These are phyloP conservation scores for Heliangelus exortis DNA, from an alignment of 2,797 vertebrate genomes.

Conservation along the genomic window DNA sequence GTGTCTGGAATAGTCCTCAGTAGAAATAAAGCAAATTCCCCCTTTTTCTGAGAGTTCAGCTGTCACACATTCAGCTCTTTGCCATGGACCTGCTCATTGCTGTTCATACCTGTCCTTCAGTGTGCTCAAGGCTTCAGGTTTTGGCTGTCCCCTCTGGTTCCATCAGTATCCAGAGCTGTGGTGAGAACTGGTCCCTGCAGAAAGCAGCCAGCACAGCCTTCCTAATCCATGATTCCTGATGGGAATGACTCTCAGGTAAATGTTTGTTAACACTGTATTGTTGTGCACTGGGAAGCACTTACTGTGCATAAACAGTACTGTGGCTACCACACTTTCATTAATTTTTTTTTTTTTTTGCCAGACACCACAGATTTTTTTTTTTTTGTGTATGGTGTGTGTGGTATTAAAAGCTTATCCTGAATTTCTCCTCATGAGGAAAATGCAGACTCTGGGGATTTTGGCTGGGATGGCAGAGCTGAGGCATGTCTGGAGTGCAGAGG, in stretches of 20 bases:
- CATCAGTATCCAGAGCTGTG: background rate
- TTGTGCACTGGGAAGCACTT: conserved; percentile 26
- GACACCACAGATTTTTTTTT: background rate
- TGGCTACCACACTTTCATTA: conserved; percentile 22
- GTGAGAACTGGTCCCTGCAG: background rate
- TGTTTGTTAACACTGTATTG: conserved; percentile 30
- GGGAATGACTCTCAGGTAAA: conserved; percentile 38
- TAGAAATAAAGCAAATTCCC: background rate
- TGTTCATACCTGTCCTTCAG: background rate
- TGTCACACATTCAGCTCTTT: background rate
- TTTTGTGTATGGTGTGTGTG: background rate
- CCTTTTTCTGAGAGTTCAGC: background rate
- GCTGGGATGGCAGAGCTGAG: conserved; percentile 38
- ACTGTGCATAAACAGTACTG: conserved; percentile 24
- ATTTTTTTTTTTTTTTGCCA: conserved; percentile 15
- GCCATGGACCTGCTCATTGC: background rate
- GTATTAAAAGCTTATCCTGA: background rate
- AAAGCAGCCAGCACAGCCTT: background rate
- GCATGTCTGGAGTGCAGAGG: background rate
- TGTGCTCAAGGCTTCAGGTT: background rate
- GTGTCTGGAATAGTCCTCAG: background rate
- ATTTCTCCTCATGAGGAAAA: conserved; percentile 39
- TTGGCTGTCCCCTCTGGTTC: background rate
- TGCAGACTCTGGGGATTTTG: conserved; percentile 28
- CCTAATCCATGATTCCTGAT: conserved; percentile 32